Percentiles rank a stretch among this genome's conserved stretches.
Conservation (phyloP, 2,888 invertebrate species). For the Gari tellinella region DNA sequence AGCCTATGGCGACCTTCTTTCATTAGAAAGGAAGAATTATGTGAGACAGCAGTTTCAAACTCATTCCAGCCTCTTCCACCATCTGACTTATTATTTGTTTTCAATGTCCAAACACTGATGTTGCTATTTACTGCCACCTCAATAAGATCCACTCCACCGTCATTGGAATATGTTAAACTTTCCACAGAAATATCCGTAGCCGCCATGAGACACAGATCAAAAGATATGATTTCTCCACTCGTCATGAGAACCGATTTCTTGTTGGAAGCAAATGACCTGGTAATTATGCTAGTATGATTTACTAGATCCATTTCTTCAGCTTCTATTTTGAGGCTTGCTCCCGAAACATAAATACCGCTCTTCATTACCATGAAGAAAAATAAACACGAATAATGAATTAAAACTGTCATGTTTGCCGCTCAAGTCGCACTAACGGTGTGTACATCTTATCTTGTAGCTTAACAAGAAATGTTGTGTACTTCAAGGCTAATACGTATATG, state of each 20-base stretch:
- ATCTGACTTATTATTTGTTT: constrained; percentile 14
- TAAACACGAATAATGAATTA: too few relatives aligned
- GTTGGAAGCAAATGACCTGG: constrained; percentile 38
- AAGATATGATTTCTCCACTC: constrained; percentile 29
- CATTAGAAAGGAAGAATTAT: not conserved
- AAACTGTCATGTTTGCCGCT: too few relatives aligned
- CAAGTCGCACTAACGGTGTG: too few relatives aligned
- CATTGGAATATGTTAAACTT: constrained; percentile 61
- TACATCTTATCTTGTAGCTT: too few relatives aligned
- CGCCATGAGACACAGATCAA: constrained; percentile 61
- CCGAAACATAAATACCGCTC: too few relatives aligned
- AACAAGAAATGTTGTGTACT: too few relatives aligned
- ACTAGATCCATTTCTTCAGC: constrained; percentile 38
- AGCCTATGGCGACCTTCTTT: constrained; percentile 57
- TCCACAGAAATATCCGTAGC: constrained; percentile 34
- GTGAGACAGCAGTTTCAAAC: constrained; percentile 25
- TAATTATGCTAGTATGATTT: constrained; percentile 3
- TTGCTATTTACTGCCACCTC: constrained; percentile 48
- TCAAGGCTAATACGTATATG: too few relatives aligned
- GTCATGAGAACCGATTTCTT: constrained; percentile 47
- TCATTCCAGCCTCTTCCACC: constrained; percentile 54
- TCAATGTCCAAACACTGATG: constrained; percentile 29
- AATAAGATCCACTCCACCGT: constrained; percentile 55
- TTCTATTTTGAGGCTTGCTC: constrained; percentile 20
- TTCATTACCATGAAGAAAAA: too few relatives aligned